Percentiles rank a stretch among this genome's conserved stretches.
phyloP scores from a whole-genome alignment of 2,888 invertebrate genomes.

The Spilarctia lutea region DNA sequence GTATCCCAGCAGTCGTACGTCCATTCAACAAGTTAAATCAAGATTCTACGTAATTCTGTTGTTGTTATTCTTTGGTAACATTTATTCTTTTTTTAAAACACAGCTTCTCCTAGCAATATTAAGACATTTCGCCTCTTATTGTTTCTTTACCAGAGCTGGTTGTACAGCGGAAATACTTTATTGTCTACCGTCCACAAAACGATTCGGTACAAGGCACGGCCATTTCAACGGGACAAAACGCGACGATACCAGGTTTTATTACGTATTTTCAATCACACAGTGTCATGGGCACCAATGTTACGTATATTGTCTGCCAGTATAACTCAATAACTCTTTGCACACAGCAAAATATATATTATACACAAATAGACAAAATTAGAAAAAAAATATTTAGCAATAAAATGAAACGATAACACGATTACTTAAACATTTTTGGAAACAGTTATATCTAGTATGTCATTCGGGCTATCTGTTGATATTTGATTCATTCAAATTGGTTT shows the following conservation, averaged over 20 bases:
- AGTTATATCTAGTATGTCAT: no score
- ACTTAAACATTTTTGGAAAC: no score
- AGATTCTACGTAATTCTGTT: neutral
- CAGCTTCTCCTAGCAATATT: constrained; percentile 11
- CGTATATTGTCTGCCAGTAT: constrained; percentile 18
- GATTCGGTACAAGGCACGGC: constrained; percentile 48
- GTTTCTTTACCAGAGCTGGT: constrained; percentile 6
- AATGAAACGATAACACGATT: no score
- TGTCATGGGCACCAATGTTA: constrained; percentile 26
- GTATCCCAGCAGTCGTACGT: neutral
- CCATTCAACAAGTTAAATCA: neutral
- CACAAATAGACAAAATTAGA: no score
- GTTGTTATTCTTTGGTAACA: neutral
- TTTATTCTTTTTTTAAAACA: no score
- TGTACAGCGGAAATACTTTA: constrained; percentile 39
- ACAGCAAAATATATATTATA: neutral
- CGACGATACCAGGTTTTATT: constrained; percentile 45
- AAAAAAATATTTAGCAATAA: no score
- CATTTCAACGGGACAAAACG: constrained; percentile 26
- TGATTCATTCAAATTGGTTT: no score
- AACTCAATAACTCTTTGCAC: neutral
- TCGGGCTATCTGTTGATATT: no score
- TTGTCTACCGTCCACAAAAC: constrained; percentile 35
- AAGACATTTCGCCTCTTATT: constrained; percentile 22
- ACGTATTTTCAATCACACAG: constrained; percentile 31